Conservation (phyloP, 2,113 vertebrate genomes). For the Gymnocephalus cernua region DNA sequence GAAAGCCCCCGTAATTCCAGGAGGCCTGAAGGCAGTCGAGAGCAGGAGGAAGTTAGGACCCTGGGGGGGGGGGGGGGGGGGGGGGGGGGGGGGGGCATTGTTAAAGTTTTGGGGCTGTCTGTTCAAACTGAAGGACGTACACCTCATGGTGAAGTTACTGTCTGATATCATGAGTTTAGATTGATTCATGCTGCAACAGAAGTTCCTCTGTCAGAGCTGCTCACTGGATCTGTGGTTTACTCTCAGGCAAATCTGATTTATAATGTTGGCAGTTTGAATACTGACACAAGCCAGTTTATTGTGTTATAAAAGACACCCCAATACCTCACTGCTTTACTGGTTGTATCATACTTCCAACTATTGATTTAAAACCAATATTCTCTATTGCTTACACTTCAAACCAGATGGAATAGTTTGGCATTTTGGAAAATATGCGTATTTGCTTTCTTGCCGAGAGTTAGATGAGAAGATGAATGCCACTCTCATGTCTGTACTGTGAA, state of each 20-base stretch:
- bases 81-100: constrained; percentile 29
- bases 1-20: constrained; percentile 46
- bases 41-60: constrained; percentile 29
- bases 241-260: constrained; percentile 41
- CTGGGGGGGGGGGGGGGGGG: constrained; percentile 31
- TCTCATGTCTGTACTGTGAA: neutral
- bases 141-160: constrained; percentile 47
- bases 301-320: neutral
- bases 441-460: neutral
- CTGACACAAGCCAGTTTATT: constrained; percentile 12
- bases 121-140: constrained; percentile 58
- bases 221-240: neutral
- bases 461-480: neutral
- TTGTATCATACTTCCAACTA: neutral
- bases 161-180: constrained; percentile 39
- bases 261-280: constrained; percentile 21
- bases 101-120: constrained; percentile 35
- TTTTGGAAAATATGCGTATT: neutral
- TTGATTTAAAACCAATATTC: neutral
- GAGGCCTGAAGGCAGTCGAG: constrained; percentile 27
- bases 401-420: neutral
- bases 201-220: constrained; percentile 27
- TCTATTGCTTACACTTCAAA: neutral
- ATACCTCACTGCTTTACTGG: neutral
- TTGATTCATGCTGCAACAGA: constrained; percentile 33